A percentile compares a stretch with the other conserved stretches of the same genome.
Evolutionary conservation across 2,797 vertebrate genomes (phyloP).

Genomic region (Valencia hispanica): DNA sequence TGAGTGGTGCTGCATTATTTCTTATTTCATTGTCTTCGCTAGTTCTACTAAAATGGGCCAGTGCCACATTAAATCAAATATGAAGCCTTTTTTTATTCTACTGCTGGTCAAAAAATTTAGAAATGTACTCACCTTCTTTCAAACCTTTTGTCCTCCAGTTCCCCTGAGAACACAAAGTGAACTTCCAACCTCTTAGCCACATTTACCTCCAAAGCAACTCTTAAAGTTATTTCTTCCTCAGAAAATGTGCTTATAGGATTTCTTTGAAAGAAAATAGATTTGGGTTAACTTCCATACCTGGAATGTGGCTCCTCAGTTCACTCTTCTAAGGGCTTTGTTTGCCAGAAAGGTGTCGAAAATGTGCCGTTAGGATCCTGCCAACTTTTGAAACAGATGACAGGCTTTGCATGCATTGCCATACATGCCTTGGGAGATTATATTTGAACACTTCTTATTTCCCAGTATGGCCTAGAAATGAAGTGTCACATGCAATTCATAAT

Average conservation of each 20-base stretch:
- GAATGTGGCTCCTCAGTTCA: slow-evolving; percentile 4
- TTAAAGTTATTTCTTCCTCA: slow-evolving; percentile 33
- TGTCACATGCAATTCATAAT: slow-evolving; percentile 47
- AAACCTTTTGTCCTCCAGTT: slow-evolving; percentile 24
- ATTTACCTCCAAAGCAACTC: neutral
- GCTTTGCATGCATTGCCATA: slow-evolving; percentile 37
- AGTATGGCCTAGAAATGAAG: slow-evolving; percentile 28
- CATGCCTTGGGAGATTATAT: slow-evolving; percentile 38
- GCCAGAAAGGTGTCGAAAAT: slow-evolving; percentile 39
- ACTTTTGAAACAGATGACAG: slow-evolving; percentile 44
- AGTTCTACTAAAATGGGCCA: neutral
- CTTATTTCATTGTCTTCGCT: slow-evolving; percentile 1
- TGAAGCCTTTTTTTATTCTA: slow-evolving; percentile 29
- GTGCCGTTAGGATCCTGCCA: slow-evolving; percentile 30
- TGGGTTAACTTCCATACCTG: slow-evolving; percentile 21
- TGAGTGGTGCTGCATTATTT: neutral
- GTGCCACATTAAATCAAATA: slow-evolving; percentile 16
- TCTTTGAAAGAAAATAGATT: slow-evolving; percentile 34
- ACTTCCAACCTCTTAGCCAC: slow-evolving; percentile 29
- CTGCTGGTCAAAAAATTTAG: neutral
- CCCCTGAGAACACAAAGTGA: slow-evolving; percentile 24
- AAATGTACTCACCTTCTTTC: slow-evolving; percentile 34
- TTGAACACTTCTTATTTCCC: slow-evolving; percentile 54
- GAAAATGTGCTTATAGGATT: slow-evolving; percentile 44
- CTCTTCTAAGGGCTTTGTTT: slow-evolving; percentile 20